These are phyloP conservation scores for Ceratoteleas bidentatus DNA, from an alignment of 1,140 invertebrate genomes.

Conservation along the genomic window DNA sequence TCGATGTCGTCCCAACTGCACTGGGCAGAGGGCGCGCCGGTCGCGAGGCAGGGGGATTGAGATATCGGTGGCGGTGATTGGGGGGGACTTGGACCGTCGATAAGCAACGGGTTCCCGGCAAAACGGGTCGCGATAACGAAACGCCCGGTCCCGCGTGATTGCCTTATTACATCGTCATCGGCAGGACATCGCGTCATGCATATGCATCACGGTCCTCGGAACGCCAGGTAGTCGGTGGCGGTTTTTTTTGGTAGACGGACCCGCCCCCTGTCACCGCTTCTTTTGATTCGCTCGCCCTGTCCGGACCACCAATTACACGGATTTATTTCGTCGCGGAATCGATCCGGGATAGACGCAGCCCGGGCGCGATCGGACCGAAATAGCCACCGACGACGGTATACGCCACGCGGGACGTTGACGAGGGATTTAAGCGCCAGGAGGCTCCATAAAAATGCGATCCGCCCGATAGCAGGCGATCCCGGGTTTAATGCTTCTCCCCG, in stretches of 20 bases:
- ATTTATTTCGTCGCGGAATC: too few relatives aligned
- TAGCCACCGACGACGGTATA: constrained; percentile 59
- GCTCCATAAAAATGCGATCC: constrained; percentile 73
- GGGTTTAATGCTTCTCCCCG: constrained; percentile 70
- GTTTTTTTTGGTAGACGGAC: constrained; percentile 14
- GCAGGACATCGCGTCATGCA: constrained; percentile 77
- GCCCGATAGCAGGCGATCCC: constrained; percentile 62
- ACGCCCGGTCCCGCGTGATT: constrained; percentile 58
- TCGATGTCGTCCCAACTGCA: constrained; percentile 75
- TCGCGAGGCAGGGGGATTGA: constrained; percentile 26
- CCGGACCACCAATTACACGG: too few relatives aligned
- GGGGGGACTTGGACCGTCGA: neutral
- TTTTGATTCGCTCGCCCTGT: constrained; percentile 1
- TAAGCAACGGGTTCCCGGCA: neutral
- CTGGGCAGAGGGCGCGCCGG: constrained; percentile 5
- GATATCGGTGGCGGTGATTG: constrained; percentile 5
- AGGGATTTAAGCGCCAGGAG: constrained; percentile 73
- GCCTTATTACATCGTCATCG: constrained; percentile 77
- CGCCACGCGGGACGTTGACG: constrained; percentile 63
- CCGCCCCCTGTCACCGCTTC: constrained; percentile 42
- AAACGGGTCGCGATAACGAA: too few relatives aligned
- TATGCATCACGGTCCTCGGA: constrained; percentile 69
- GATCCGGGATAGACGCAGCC: neutral
- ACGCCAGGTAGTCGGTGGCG: constrained; percentile 28
- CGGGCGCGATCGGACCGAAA: constrained; percentile 26